Conservation (phyloP, 2,888 invertebrate genomes). For the Aplocera efformata region DNA sequence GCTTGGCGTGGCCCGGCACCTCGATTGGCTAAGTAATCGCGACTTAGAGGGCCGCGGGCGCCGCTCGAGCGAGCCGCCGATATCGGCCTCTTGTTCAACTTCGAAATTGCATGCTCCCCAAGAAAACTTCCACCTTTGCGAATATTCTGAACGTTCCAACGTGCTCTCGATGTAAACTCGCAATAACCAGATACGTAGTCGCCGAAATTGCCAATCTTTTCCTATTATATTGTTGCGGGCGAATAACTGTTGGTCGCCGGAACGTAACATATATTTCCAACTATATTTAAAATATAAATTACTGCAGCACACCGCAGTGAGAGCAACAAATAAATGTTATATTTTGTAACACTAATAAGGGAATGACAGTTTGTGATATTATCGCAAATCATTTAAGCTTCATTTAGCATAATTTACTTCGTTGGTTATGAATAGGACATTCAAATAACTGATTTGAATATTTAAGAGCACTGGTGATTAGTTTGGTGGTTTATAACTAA, state of each 20-base stretch:
- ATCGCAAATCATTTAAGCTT: background rate
- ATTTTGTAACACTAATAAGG: constrained; percentile 16
- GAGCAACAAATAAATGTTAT: constrained; percentile 17
- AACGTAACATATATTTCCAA: constrained; percentile 18
- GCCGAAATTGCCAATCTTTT: constrained; percentile 60
- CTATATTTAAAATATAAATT: constrained; percentile 25
- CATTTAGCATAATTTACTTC: background rate
- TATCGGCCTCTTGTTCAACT: constrained; percentile 55
- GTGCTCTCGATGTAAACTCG: constrained; percentile 59
- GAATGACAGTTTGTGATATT: background rate
- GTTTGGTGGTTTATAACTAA: background rate
- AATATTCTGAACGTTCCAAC: constrained; percentile 62
- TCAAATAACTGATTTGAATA: background rate
- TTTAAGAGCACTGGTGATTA: background rate
- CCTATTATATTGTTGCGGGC: constrained; percentile 41
- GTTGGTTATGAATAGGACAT: background rate
- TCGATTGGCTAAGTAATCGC: constrained; percentile 74
- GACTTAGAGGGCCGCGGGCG: constrained; percentile 50
- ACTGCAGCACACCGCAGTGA: constrained; percentile 20
- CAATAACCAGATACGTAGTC: constrained; percentile 59
- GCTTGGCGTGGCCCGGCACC: constrained; percentile 37
- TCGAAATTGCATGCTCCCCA: constrained; percentile 64
- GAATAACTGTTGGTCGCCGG: constrained; percentile 20
- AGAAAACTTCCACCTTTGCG: constrained; percentile 70
- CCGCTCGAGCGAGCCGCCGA: constrained; percentile 23